Base-by-base conservation (phyloP, 2,888 invertebrate genomes). In the Nesidiocoris tenuis region DNA sequence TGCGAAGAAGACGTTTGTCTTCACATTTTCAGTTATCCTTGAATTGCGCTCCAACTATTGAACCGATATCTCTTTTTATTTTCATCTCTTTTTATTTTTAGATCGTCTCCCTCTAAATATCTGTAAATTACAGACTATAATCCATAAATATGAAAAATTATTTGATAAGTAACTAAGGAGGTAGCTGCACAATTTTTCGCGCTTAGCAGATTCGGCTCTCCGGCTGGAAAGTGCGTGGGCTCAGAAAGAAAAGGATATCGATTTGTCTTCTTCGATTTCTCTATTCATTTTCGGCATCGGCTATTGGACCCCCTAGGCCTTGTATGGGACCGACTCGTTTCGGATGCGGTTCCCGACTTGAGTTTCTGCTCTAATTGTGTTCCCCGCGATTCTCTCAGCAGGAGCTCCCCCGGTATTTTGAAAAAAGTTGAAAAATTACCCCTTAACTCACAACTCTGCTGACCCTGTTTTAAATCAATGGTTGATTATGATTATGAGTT, bases 261-360 rank as follows among this genome's bases (percentile, higher is more conserved):
- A 59, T 70, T 70, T 61, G 70, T 70, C 61, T 70, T 70, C 24
- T 24, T 70, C 57, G 70, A 59, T 70, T 70, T 70, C 70, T 70
- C 70, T 59, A 59, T 70, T 61, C 54, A 56, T 67, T 39, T 39
- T 39, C 39, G 12, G n/a, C 7, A 5, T n/a, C 59, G 59, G 59
- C 2, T 17, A 18, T 59, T 18, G 59, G 70, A 57, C 70, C 70
- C 70, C 70, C 70, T 54, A 9, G n/a, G 67, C 55, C 39, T 39
- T 39, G 39, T 39, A 39, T 39, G 39, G 39, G 39, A 39, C 39
- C 39, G 39, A 3, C 39, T 39, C 39, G 39, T 39, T 39, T 39
- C 39, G 39, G 39, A 39, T 39, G 39, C 39, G 39, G 39, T 39
- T 39, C 39, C 39, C 39, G 39, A 12, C 39, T 3, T 39, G n/a